Evolutionary conservation across 35 echinoderm and acorn worm genomes (phyloP).

Genomic region (Lytechinus variegatus): DNA sequence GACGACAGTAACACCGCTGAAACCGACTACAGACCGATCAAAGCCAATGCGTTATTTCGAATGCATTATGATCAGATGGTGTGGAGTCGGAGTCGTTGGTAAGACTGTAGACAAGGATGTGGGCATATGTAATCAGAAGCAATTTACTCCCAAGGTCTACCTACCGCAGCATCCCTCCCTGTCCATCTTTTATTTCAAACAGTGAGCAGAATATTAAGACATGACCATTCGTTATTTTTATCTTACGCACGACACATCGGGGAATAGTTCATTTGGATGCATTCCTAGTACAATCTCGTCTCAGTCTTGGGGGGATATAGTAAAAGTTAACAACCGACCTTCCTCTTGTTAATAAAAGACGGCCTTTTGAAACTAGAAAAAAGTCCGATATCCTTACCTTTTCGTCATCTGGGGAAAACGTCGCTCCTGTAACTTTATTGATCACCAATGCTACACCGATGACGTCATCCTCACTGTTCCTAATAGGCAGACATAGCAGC

Average conservation of each 20-base stretch:
- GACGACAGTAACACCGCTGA: no score
- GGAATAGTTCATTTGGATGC: no score
- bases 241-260: background rate
- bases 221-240: background rate
- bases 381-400: conserved; percentile 67
- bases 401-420: conserved; percentile 86
- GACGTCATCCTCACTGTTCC: conserved; percentile 94
- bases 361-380: background rate
- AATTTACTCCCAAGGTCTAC: background rate
- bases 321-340: background rate
- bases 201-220: background rate
- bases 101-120: no score
- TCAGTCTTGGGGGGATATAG: background rate
- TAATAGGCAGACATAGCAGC: conserved; percentile 85
- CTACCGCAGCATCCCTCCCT: background rate
- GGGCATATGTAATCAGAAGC: background rate
- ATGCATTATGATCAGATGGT: no score
- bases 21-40: no score
- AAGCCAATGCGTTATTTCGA: no score
- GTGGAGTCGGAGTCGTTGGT: no score
- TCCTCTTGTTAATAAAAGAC: background rate
- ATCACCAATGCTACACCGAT: conserved; percentile 81
- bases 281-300: background rate
- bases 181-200: background rate
- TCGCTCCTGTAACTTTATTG: conserved; percentile 75